phyloP scores from a whole-genome alignment of 30 jellyfish, hydroid and myxozoan species.

The Aurelia sp. region DNA sequence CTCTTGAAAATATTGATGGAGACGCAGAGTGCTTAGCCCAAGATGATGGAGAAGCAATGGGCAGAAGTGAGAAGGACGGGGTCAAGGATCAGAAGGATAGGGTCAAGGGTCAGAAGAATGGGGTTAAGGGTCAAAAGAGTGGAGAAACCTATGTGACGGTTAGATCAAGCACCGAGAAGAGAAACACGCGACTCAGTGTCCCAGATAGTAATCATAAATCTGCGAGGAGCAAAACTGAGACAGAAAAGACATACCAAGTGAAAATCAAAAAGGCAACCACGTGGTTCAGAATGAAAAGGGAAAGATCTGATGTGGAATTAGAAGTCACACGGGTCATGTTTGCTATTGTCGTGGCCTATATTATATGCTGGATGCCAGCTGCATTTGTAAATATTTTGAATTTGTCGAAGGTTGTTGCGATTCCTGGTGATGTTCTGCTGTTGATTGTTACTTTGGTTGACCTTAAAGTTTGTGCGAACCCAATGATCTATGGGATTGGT shows the following conservation, averaged over 20 bases:
- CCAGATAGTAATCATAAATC: too few relatives aligned
- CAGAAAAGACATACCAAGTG: conserved; percentile 10
- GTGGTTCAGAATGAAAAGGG: conserved; percentile 29
- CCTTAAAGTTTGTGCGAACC: conserved; percentile 78
- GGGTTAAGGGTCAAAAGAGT: neutral
- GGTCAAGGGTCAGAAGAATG: neutral
- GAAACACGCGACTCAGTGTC: neutral
- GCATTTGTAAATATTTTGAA: conserved; percentile 57
- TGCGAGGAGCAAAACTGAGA: too few relatives aligned
- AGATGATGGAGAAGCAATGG: neutral
- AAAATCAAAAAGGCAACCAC: conserved; percentile 8
- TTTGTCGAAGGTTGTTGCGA: conserved; percentile 38
- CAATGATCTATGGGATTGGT: conserved; percentile 88
- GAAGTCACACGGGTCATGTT: conserved; percentile 88
- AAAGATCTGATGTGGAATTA: conserved; percentile 63
- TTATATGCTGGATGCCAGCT: conserved; percentile 93
- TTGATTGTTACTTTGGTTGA: conserved; percentile 79
- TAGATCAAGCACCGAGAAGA: neutral
- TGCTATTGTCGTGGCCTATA: conserved; percentile 75
- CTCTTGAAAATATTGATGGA: neutral
- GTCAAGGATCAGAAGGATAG: neutral
- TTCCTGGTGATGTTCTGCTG: conserved; percentile 42
- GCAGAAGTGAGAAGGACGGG: neutral
- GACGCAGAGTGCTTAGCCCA: neutral
- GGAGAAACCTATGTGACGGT: neutral